Base-by-base conservation (phyloP, 2,113 vertebrate genomes). In the Vulpes vulpes region DNA sequence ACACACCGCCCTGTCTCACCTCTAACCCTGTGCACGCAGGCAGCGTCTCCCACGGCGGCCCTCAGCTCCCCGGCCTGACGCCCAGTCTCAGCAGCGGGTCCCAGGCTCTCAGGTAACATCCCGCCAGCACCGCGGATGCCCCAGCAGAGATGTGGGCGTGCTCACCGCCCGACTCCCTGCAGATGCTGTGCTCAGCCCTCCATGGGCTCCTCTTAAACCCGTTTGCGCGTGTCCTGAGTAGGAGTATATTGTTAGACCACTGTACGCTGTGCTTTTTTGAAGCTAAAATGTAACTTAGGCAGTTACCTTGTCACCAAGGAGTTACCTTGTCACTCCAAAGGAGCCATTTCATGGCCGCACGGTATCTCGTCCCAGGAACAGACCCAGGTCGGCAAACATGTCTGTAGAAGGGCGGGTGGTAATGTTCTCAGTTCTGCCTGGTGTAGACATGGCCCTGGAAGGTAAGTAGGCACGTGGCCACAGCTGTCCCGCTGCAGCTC, bases 61-160 rank as follows among this genome's bases (percentile, higher is more conserved):
- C 98, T 91, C 99, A 96, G 95, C 98, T 98, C 71, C 98, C 90
- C 94, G 86, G 96, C 85, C 35, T 98, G 96, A 95, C 55, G 2
- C 94, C 98, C 49, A 97, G 93, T 85, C 98, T 98, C 79, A 97
- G 95, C 2, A 91, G 30, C 0, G 51, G 60, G 91, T 96, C 98
- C 8, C 98, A 97, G 62, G 98, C 98, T 90, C 91, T 99, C 98
- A 99, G 99, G 99, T 99, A 96, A 67, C 3, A 74, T 55, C 92
- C 35, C 38, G 10, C 35, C 49, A 8, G 23, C 23, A 8, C 25
- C 43, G 3, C 65, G 15, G 43, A 51, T 1, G 3, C 14, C 38
- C 43, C 5, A 17, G 65, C 1, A 0, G 65, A 19, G 65, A 32
- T 8, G 15, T 2, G 30, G 57, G 65, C 15, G 1, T 15, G 7